phyloP scores from a whole-genome alignment of 2,113 vertebrate genomes.

The Eptesicus fuscus region DNA sequence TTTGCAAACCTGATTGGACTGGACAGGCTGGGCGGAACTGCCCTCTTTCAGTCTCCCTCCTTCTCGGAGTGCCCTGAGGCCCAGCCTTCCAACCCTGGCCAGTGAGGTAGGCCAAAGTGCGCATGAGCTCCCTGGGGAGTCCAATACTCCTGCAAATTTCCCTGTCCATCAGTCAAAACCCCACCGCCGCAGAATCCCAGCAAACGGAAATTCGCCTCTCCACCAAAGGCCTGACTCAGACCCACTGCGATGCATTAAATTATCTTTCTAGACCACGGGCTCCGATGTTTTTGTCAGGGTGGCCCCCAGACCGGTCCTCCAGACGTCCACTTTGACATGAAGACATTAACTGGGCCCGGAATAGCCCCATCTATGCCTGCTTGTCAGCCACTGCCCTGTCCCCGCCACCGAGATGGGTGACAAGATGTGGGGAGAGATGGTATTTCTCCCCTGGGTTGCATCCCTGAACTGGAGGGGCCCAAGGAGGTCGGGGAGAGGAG shows the following conservation, averaged over 20 bases:
- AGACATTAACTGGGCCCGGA: not conserved
- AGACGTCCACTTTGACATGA: not conserved
- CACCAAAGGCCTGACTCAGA: not conserved
- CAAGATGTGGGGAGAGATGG: not conserved
- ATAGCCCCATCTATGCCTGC: not conserved
- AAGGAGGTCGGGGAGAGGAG: not conserved
- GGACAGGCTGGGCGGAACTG: not conserved
- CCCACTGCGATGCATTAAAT: conserved; percentile 80
- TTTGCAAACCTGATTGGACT: conserved; percentile 14
- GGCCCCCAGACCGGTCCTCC: not conserved
- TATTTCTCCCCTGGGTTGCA: not conserved
- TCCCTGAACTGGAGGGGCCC: not conserved
- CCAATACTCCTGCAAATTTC: conserved; percentile 73
- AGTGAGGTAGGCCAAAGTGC: not conserved
- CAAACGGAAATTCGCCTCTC: conserved; percentile 52
- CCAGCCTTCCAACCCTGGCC: not conserved
- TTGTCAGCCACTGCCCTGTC: not conserved
- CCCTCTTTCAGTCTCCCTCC: not conserved
- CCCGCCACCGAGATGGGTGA: not conserved
- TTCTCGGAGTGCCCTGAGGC: not conserved
- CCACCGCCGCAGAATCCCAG: conserved; percentile 58
- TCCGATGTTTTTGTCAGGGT: conserved; percentile 76
- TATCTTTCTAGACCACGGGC: conserved; percentile 82
- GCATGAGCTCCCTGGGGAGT: not conserved
- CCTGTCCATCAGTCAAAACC: conserved; percentile 70